phyloP scores from a whole-genome alignment of 2,888 invertebrate genomes.

The Nemurella pictetii region DNA sequence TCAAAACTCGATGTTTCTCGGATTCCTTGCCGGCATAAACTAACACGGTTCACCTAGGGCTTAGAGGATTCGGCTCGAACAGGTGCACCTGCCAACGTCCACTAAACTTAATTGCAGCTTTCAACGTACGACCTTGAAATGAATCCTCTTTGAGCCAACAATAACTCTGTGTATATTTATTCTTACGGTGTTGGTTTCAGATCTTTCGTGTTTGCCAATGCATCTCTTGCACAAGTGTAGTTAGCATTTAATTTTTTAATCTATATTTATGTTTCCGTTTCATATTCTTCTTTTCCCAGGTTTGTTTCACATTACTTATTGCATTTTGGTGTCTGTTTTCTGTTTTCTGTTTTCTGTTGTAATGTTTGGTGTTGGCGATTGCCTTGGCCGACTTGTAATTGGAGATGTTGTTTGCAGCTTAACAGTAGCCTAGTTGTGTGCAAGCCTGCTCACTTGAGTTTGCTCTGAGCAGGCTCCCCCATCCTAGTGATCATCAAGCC shows the following conservation, averaged over 20 bases:
- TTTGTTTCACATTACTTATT: not conserved
- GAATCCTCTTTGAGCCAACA: not conserved
- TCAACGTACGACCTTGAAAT: not conserved
- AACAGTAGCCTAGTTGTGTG: not conserved
- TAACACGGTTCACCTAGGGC: not conserved
- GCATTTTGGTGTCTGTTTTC: slow-evolving; percentile 23
- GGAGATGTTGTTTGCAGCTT: not conserved
- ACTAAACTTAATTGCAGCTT: not conserved
- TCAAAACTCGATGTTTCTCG: not conserved
- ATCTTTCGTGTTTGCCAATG: slow-evolving; percentile 8
- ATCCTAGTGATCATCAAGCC: not conserved
- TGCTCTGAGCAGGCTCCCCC: not conserved
- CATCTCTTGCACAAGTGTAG: slow-evolving; percentile 21
- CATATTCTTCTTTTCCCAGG: slow-evolving; percentile 22
- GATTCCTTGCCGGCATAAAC: no score
- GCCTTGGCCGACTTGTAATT: not conserved
- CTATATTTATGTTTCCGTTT: not conserved
- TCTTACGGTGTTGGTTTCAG: slow-evolving; percentile 27
- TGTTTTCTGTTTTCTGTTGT: slow-evolving; percentile 24
- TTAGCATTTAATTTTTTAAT: slow-evolving; percentile 1
- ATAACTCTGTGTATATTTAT: not conserved
- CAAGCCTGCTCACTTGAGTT: not conserved
- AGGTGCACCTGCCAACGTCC: not conserved
- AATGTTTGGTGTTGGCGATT: not conserved
- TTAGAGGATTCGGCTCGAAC: not conserved